These are phyloP conservation scores for Harpalus rufipes DNA, from an alignment of 2,888 invertebrate species.

Conservation along the genomic window DNA sequence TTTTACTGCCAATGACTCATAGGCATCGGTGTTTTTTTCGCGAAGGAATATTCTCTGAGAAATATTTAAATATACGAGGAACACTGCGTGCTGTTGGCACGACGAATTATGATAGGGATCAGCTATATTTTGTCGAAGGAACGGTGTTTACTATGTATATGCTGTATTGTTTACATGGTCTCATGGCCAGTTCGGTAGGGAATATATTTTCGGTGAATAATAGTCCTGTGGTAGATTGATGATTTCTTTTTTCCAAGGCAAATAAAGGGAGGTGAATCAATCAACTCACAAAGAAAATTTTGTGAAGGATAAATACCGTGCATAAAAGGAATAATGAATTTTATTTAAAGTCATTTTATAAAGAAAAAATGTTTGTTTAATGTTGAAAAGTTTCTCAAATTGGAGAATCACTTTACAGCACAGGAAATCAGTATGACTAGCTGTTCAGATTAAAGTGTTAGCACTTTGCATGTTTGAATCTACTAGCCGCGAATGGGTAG, in stretches of 20 bases:
- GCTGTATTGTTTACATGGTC: constrained; percentile 32
- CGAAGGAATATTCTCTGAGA: constrained; percentile 26
- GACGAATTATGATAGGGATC: constrained; percentile 54
- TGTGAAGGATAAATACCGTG: background rate
- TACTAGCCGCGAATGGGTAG: too few relatives aligned
- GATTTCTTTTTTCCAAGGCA: constrained; percentile 27
- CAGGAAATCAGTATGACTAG: too few relatives aligned
- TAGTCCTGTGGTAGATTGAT: constrained; percentile 41
- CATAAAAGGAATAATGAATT: constrained; percentile 5
- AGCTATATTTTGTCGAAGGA: constrained; percentile 49
- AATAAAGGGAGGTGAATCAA: constrained; percentile 31
- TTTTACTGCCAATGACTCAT: constrained; percentile 59
- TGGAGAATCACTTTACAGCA: too few relatives aligned
- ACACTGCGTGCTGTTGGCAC: constrained; percentile 50
- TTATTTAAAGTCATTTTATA: background rate
- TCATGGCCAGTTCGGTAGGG: constrained; percentile 19
- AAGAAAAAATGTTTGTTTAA: background rate
- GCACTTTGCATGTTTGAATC: too few relatives aligned
- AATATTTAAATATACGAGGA: constrained; percentile 60
- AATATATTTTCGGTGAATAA: constrained; percentile 36
- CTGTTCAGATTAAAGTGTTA: too few relatives aligned
- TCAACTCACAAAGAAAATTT: constrained; percentile 22
- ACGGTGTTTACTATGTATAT: constrained; percentile 39
- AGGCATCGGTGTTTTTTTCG: constrained; percentile 11
- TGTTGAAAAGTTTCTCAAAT: background rate